Evolutionary conservation across 2,113 vertebrate genomes (phyloP).

Genomic region (Prinia subflava): DNA sequence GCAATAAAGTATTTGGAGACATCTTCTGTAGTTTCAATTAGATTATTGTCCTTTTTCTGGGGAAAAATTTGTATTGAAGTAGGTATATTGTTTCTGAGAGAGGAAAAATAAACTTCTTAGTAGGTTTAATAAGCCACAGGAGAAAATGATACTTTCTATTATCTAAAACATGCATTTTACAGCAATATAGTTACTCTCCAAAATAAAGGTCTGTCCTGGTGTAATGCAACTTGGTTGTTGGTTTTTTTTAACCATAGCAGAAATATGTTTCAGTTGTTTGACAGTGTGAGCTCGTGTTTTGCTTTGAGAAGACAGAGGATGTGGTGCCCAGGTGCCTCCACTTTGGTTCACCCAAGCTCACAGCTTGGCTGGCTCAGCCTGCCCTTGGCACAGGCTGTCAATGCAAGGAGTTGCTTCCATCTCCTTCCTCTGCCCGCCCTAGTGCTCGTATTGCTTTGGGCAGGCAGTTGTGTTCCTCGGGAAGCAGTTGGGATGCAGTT

Average conservation of each 20-base stretch:
- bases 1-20: not conserved
- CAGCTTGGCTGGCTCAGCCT: not conserved
- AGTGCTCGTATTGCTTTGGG: accelerated
- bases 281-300: not conserved
- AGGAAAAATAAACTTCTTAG: not conserved
- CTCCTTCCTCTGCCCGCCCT: not conserved
- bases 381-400: not conserved
- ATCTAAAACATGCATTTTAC: not conserved
- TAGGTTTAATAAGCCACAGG: not conserved
- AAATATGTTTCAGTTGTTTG: not conserved
- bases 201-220: not conserved
- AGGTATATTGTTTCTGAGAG: not conserved
- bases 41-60: not conserved
- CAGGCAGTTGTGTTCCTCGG: not conserved
- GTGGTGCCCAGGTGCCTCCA: not conserved
- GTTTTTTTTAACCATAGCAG: not conserved
- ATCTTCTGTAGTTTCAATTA: not conserved
- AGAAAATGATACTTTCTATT: not conserved
- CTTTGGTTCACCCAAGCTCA: not conserved
- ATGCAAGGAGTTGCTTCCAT: not conserved
- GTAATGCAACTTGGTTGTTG: not conserved
- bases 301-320: not conserved
- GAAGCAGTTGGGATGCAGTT: not conserved
- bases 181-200: not conserved
- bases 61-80: not conserved